Evolutionary conservation across 37 sponge, comb jelly and placozoan genomes (phyloP), one percentile per base, ranked within the genome.

Genomic region (Cliona cf. orientalis): DNA sequence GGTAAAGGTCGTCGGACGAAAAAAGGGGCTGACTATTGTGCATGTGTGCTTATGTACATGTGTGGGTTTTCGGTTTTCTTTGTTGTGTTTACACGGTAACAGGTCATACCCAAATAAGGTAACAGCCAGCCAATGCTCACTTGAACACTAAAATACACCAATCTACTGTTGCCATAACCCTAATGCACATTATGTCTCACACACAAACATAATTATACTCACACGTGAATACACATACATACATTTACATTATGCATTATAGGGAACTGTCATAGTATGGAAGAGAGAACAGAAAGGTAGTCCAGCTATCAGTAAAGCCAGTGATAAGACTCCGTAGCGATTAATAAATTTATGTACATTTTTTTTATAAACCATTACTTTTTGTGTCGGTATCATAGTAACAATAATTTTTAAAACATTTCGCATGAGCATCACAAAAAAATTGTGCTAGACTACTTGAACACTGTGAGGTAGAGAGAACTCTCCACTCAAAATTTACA

Each of bases 251-350:
- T 21, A 41, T 36, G 3, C 44, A 26, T 9, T 49, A 25, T 69
- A 92, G 89, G 93, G 93, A 2, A 92, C 93, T 60, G 56, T 92
- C 0, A 92, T 92, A 23, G 41, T 92, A 23, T 92, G 93, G 93
- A 92, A 84, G 72, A 88, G 93, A 71, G 79, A 34, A 5, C 36
- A 60, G 44, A 71, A 57, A 46, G 28, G 28, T 11, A 25, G 28
- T 25, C 12, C n/a, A 6, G 28, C 17, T 25, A 26, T 19, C 55
- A 17, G 14, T 49, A 19, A 49, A 49, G 11, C 55, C n/a, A n/a
- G n/a, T n/a, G n/a, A n/a, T n/a, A n/a, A n/a, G n/a, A n/a, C n/a
- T n/a, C 17, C 63, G 5, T 61, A 61, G 25, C 17, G 12, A 22
- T 61, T 25, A 61, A 25, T 6, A 25, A 26, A 61, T n/a, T 9